Percentiles rank a stretch among this genome's conserved stretches.
phyloP scores from a whole-genome alignment of 2,797 vertebrate species.

The Semaprochilodus insignis region DNA sequence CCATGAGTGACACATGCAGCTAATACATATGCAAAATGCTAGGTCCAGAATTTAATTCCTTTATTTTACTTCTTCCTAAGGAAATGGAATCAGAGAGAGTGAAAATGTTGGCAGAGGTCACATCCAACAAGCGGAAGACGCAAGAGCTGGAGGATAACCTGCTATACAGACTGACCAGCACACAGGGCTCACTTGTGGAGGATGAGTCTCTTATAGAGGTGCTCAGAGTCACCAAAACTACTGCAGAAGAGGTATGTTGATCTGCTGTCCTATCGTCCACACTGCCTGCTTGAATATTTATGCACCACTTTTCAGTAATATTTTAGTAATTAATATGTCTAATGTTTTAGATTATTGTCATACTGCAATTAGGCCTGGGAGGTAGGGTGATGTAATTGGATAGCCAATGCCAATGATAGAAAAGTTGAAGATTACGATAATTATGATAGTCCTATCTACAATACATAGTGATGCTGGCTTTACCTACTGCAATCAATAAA shows the following conservation, averaged over 20 bases:
- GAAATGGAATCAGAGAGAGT: slow-evolving; percentile 86
- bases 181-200: slow-evolving; percentile 85
- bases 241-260: slow-evolving; percentile 82
- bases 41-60: not conserved
- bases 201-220: slow-evolving; percentile 86
- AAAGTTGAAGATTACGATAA: too few species aligned
- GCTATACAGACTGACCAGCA: slow-evolving; percentile 84
- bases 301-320: too few species aligned
- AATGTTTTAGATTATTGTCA: too few species aligned
- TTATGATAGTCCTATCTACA: too few species aligned
- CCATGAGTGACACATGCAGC: not conserved
- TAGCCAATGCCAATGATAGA: too few species aligned
- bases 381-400: too few species aligned
- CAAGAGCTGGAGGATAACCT: slow-evolving; percentile 88
- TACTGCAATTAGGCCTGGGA: too few species aligned
- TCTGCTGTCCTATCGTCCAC: not conserved
- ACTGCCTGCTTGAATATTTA: too few species aligned
- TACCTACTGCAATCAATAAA: too few species aligned
- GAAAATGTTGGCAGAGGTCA: slow-evolving; percentile 85
- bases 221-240: slow-evolving; percentile 81
- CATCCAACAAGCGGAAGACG: slow-evolving; percentile 86
- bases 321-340: too few species aligned
- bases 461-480: too few species aligned
- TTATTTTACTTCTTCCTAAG: slow-evolving; percentile 62
- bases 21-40: not conserved